Evolutionary conservation across 2,888 invertebrate species (phyloP), one percentile per base, ranked within the genome.

Genomic region (Drosophila rubida): DNA sequence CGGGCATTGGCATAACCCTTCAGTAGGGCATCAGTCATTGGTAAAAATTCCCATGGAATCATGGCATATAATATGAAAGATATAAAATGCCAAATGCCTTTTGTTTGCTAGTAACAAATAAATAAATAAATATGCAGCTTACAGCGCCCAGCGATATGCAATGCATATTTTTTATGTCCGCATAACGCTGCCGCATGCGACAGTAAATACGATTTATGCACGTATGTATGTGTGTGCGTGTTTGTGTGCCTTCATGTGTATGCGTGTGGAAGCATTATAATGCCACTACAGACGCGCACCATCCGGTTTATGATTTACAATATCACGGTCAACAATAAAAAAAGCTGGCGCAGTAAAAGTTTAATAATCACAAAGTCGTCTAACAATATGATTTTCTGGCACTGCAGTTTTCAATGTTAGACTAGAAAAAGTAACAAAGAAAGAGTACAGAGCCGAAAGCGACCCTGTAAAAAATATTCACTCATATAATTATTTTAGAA

Each of bases 111-210:
- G 39, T 51, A 44, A 39, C 66, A 82, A 80, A 81, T 74, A 79
- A 78, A 81, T 83, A 82, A 75, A 80, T 86, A 86, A 83, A 83
- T 83, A 77, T 70, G 58, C 72, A 77, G 87, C 79, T 86, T 76
- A 86, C 69, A 62, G 46, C 49, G 58, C 39, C 11, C 55, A 41
- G 61, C 59, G 73, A 78, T 83, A 78, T 78, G 65, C 76, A 44
- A 68, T 59, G 76, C 61, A 73, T 49, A 60, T 60, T 67, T 63
- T 51, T 59, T 77, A 62, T 73, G 64, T 59, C 42, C 61, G 39
- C 59, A 71, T 66, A 74, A 69, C 69, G 54, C 50, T 42, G 55
- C 46, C 67, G 59, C 68, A 75, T 63, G 66, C 72, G 60, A 77
- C 68, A 68, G 75, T 75, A 78, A 82, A 82, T 74, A 78, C 69